Evolutionary conservation across 2,113 vertebrate species (phyloP).

Genomic region (Anarhynchus alexandrinus): DNA sequence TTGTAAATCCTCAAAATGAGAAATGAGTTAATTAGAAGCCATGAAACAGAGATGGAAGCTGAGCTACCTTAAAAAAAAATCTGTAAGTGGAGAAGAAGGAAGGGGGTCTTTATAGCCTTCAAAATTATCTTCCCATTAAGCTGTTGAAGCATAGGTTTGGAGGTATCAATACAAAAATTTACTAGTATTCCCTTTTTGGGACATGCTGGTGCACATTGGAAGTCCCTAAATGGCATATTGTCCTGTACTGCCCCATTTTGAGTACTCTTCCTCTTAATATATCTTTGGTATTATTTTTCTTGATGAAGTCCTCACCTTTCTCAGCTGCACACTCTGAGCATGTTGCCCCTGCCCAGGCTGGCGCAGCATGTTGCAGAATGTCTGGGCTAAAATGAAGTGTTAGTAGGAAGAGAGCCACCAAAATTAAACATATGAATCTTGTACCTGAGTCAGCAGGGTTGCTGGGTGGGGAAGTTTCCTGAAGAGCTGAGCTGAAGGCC

Average conservation of each 20-base stretch:
- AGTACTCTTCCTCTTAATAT: neutral
- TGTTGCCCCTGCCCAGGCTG: neutral
- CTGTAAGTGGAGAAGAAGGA: neutral
- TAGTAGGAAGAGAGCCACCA: neutral
- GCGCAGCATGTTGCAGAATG: fast-evolving
- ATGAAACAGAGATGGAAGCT: neutral
- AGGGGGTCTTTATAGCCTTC: neutral
- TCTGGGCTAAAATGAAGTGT: neutral
- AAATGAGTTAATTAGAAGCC: neutral
- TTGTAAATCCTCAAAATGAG: neutral
- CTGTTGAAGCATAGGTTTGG: neutral
- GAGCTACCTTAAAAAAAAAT: neutral
- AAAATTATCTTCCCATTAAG: neutral
- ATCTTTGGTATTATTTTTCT: neutral
- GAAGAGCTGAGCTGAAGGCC: neutral
- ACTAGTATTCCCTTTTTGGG: neutral
- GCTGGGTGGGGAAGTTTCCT: neutral
- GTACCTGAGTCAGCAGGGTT: neutral
- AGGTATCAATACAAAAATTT: neutral
- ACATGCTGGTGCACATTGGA: neutral
- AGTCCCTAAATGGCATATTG: neutral
- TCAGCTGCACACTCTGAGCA: fast-evolving
- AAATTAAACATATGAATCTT: neutral
- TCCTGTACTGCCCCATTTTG: neutral
- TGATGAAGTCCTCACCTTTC: neutral